phyloP scores from a whole-genome alignment of 2,113 vertebrate genomes.

The Sula dactylatra region DNA sequence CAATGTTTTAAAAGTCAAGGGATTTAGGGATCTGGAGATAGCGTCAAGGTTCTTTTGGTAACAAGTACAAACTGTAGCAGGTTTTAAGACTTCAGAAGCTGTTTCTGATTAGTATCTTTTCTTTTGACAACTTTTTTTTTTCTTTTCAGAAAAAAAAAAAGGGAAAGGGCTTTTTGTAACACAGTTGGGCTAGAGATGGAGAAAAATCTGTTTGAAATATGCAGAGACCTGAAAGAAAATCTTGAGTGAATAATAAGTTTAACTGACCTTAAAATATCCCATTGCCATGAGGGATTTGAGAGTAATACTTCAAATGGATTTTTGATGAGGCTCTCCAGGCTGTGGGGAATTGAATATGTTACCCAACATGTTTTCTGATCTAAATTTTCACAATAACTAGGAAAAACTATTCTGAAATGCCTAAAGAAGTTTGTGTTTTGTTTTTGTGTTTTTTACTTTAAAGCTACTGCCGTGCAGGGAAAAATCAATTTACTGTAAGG shows the following conservation, averaged over 20 bases:
- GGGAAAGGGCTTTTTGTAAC: conserved; percentile 28
- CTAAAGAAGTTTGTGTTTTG: background rate
- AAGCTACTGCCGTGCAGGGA: background rate
- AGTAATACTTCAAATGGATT: conserved; percentile 55
- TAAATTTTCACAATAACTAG: background rate
- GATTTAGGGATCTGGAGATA: conserved; percentile 12
- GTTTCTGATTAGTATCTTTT: conserved; percentile 68
- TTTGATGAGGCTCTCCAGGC: conserved; percentile 15
- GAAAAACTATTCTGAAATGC: background rate
- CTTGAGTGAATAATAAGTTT: conserved; percentile 63
- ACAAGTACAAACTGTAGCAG: background rate
- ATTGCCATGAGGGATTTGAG: conserved; percentile 46
- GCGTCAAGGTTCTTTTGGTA: background rate
- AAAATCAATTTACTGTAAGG: background rate
- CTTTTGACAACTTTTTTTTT: conserved; percentile 53
- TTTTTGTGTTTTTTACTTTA: background rate
- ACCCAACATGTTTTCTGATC: background rate
- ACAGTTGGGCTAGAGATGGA: conserved; percentile 15
- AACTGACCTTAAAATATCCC: conserved; percentile 64
- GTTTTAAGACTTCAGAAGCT: conserved; percentile 34
- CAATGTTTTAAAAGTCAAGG: background rate
- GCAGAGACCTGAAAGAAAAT: conserved; percentile 46
- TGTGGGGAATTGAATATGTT: conserved; percentile 34
- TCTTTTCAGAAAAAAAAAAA: background rate
- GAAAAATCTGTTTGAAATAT: conserved; percentile 64